phyloP scores from a whole-genome alignment of 2,888 invertebrate genomes.

The Embidobia sp. region DNA sequence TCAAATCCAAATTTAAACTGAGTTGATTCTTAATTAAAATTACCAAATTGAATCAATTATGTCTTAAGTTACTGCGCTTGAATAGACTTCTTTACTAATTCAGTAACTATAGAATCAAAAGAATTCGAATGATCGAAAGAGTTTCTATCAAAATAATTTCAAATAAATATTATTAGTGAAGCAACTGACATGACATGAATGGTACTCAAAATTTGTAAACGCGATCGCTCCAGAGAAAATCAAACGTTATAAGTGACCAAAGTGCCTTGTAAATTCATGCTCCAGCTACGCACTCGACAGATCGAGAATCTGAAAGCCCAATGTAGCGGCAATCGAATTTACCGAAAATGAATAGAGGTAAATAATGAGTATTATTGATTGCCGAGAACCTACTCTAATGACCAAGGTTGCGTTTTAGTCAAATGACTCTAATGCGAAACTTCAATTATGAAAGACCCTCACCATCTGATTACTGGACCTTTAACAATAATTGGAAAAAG shows the following conservation, averaged over 20 bases:
- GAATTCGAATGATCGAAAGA: too few relatives aligned
- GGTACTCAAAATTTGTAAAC: neutral
- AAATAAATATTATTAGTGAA: neutral
- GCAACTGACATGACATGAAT: neutral
- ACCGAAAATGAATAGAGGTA: conserved; percentile 26
- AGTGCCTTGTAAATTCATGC: conserved; percentile 2
- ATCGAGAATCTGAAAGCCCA: conserved; percentile 25
- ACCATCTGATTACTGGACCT: conserved; percentile 4
- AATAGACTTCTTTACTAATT: too few relatives aligned
- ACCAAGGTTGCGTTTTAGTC: neutral
- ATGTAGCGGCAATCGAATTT: conserved; percentile 40
- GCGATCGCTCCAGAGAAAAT: neutral
- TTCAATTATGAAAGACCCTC: conserved; percentile 17
- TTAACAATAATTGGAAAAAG: conserved; percentile 4
- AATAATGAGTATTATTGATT: conserved; percentile 32
- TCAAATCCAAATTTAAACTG: too few relatives aligned
- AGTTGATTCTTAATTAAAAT: too few relatives aligned
- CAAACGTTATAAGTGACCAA: conserved; percentile 6
- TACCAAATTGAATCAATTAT: too few relatives aligned
- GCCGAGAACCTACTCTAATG: neutral
- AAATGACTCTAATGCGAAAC: conserved; percentile 5
- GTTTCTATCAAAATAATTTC: too few relatives aligned
- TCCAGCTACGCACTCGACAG: conserved; percentile 4
- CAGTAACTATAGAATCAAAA: too few relatives aligned
- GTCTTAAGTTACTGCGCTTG: too few relatives aligned